Conservation (phyloP, 2,113 vertebrate genomes). For the Seriola quinqueradiata region DNA sequence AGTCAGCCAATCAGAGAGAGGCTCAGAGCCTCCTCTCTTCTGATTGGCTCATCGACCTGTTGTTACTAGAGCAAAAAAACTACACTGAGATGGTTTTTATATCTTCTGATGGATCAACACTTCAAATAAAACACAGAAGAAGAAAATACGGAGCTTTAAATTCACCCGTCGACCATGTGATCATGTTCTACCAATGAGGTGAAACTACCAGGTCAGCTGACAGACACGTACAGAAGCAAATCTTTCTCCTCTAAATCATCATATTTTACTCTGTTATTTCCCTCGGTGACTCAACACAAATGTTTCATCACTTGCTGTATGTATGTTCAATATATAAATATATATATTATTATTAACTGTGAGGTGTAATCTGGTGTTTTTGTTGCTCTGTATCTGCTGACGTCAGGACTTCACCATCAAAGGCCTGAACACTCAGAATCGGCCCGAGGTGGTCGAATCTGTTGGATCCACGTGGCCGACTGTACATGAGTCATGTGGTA, state of each 20-base stretch:
- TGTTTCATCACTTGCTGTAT: constrained; percentile 13
- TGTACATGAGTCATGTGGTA: constrained; percentile 55
- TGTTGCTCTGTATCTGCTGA: background rate
- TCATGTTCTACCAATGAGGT: constrained; percentile 5
- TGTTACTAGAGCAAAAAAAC: too few species aligned
- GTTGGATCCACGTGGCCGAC: constrained; percentile 40
- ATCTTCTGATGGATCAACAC: too few species aligned
- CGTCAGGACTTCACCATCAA: constrained; percentile 4
- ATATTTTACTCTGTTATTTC: constrained; percentile 49
- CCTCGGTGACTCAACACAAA: constrained; percentile 15
- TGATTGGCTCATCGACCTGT: too few species aligned
- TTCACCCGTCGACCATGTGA: background rate
- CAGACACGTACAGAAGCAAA: constrained; percentile 23
- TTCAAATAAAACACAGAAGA: too few species aligned
- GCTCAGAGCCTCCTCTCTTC: too few species aligned
- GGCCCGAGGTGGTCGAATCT: constrained; percentile 27
- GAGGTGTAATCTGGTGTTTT: background rate
- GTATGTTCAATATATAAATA: background rate
- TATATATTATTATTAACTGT: constrained; percentile 35
- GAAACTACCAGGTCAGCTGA: constrained; percentile 4
- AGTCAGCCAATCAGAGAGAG: too few species aligned
- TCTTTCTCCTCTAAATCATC: constrained; percentile 24
- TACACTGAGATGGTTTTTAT: too few species aligned
- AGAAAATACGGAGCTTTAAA: background rate
- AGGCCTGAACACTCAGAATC: constrained; percentile 36